Percentiles rank a stretch among this genome's conserved stretches.
Evolutionary conservation across 2,113 vertebrate species (phyloP).

Genomic region (Phocoena sinus): DNA sequence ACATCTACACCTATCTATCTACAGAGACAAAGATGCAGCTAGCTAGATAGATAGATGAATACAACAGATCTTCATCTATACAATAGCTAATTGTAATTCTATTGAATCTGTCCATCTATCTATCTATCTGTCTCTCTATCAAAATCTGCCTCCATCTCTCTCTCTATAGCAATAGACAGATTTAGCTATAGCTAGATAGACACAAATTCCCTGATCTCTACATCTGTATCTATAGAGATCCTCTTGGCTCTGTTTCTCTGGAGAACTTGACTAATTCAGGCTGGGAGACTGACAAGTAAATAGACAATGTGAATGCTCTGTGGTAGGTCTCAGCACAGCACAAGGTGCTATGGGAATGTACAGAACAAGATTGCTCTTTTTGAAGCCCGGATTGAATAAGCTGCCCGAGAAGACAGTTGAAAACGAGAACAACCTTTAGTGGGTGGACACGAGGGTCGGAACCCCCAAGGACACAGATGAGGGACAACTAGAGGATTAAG

Average conservation of each 20-base stretch:
- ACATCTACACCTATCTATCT: no score
- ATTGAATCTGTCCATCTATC: not conserved
- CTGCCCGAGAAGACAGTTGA: not conserved
- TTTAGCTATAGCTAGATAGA: no score
- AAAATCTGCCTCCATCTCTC: no score
- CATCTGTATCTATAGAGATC: no score
- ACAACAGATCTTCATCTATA: no score
- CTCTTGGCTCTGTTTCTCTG: not conserved
- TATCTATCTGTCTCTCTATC: no score
- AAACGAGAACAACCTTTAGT: not conserved
- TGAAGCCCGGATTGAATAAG: not conserved
- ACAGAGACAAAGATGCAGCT: not conserved
- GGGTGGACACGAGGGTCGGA: not conserved
- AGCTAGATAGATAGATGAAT: no score
- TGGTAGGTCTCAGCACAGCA: not conserved
- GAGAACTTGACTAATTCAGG: not conserved
- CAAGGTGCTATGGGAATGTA: not conserved
- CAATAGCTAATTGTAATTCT: no score
- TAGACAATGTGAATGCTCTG: not conserved
- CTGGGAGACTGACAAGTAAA: not conserved
- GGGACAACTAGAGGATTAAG: not conserved
- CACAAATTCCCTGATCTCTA: no score
- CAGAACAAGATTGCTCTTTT: not conserved
- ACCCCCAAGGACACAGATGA: not conserved
- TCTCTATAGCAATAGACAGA: no score